Conservation (phyloP, 2,113 vertebrate species). For the Lepus timidus region DNA sequence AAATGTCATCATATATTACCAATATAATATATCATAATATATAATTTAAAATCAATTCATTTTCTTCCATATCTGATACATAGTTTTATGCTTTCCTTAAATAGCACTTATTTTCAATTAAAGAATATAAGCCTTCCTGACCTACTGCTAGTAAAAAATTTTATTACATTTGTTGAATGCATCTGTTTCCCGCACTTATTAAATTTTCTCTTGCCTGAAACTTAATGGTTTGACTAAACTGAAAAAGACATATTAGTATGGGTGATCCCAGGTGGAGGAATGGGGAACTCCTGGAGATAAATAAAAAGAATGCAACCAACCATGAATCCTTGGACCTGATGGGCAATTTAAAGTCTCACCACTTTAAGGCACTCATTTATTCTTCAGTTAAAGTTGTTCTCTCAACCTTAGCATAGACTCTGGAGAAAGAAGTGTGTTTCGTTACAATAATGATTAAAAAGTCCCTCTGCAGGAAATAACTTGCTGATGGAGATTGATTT, state of each 20-base stretch:
- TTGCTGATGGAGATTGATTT: constrained; percentile 66
- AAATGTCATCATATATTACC: constrained; percentile 11
- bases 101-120: constrained; percentile 65
- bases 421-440: constrained; percentile 50
- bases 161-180: constrained; percentile 39
- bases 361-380: constrained; percentile 34
- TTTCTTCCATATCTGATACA: not conserved
- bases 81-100: constrained; percentile 9
- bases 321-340: constrained; percentile 29
- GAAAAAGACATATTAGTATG: constrained; percentile 37
- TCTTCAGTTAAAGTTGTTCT: constrained; percentile 44
- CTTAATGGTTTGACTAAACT: constrained; percentile 39
- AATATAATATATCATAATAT: not conserved
- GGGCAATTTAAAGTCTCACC: constrained; percentile 9
- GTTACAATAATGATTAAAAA: constrained; percentile 60
- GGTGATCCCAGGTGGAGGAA: not conserved
- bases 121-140: not conserved
- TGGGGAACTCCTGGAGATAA: not conserved
- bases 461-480: constrained; percentile 63
- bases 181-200: not conserved
- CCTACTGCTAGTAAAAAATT: not conserved
- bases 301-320: constrained; percentile 34
- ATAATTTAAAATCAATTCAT: constrained; percentile 23
- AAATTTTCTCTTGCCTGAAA: constrained; percentile 40
- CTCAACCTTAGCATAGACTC: constrained; percentile 48